Conservation (phyloP, 2,113 vertebrate species). For the Thalassarche chlororhynchos region DNA sequence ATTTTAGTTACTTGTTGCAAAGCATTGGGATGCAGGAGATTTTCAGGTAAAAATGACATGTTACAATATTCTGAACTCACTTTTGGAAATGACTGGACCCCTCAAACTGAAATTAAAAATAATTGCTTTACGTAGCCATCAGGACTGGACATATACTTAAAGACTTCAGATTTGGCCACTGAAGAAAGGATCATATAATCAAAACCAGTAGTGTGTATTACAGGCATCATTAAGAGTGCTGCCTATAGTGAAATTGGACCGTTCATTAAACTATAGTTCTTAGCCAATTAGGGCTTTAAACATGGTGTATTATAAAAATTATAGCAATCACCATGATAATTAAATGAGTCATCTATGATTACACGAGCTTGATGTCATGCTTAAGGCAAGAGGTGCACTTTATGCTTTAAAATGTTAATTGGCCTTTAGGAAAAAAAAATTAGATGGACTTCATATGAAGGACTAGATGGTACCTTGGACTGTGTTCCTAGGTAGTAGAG, state of each 20-base stretch:
- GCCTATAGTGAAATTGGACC: neutral
- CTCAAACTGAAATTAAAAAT: neutral
- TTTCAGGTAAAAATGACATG: neutral
- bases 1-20: neutral
- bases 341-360: conserved; percentile 11
- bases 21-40: neutral
- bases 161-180: neutral
- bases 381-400: neutral
- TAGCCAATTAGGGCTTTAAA: neutral
- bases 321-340: neutral
- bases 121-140: neutral
- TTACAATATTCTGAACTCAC: neutral
- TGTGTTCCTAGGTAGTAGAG: neutral
- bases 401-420: neutral
- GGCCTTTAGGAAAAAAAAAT: neutral
- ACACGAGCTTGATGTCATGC: neutral
- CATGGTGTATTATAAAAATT: neutral
- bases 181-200: neutral
- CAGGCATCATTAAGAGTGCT: neutral
- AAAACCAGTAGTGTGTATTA: neutral
- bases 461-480: neutral
- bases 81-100: neutral
- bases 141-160: neutral
- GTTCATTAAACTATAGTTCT: neutral
- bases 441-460: neutral